Evolutionary conservation across 2,113 vertebrate genomes (phyloP).

Genomic region (Eretmochelys imbricata): DNA sequence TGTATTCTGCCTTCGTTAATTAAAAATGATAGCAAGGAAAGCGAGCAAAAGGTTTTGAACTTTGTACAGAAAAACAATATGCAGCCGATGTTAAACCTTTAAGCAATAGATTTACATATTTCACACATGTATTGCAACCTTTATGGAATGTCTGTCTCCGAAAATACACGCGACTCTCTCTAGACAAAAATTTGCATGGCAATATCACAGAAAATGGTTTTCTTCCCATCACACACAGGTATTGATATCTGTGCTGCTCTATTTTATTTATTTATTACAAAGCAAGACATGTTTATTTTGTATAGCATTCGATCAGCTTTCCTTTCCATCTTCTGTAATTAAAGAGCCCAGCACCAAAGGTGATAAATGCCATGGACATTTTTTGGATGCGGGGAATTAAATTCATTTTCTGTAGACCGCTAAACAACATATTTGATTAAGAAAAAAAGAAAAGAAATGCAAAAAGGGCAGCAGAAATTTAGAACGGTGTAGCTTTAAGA

Average conservation of each 20-base stretch:
- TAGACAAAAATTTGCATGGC: background rate
- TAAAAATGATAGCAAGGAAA: constrained; percentile 63
- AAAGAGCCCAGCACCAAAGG: background rate
- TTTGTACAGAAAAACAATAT: background rate
- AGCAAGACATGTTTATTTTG: rapidly evolving
- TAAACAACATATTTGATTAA: background rate
- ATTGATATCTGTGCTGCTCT: background rate
- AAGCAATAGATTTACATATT: background rate
- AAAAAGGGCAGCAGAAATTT: background rate
- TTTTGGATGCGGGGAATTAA: background rate
- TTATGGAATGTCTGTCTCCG: background rate
- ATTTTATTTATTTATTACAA: background rate
- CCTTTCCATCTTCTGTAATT: background rate
- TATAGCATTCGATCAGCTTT: rapidly evolving
- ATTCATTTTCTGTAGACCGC: background rate
- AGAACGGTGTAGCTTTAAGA: constrained; percentile 87
- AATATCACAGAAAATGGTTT: background rate
- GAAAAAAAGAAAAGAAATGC: background rate
- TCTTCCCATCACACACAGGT: background rate
- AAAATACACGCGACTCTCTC: background rate
- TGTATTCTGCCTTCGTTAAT: constrained; percentile 69
- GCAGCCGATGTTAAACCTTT: background rate
- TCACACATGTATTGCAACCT: background rate
- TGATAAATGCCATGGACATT: rapidly evolving
- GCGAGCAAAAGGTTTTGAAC: constrained; percentile 53